Conservation (phyloP, 1,140 invertebrate genomes). For the Drosophila miranda region DNA sequence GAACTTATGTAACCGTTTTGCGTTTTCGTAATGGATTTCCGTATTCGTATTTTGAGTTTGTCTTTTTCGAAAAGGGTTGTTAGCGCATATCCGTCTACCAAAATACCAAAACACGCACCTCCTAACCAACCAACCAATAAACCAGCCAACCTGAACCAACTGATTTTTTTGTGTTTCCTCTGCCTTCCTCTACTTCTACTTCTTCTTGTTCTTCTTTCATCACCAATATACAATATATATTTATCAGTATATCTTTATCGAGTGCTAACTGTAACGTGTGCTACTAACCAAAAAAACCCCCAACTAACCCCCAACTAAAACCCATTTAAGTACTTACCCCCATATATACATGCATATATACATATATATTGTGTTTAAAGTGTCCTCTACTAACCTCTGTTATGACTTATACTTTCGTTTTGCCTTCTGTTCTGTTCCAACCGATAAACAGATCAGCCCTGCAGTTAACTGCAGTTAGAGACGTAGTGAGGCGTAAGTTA, state of each 20-base stretch:
- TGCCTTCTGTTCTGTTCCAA: constrained; percentile 20
- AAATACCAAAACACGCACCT: constrained; percentile 41
- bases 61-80: constrained; percentile 55
- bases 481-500: constrained; percentile 41
- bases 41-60: constrained; percentile 45
- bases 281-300: constrained; percentile 61
- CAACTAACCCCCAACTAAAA: constrained; percentile 33
- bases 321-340: neutral
- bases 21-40: constrained; percentile 53
- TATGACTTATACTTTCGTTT: constrained; percentile 67
- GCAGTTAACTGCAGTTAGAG: constrained; percentile 34
- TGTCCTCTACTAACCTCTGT: constrained; percentile 75
- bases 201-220: constrained; percentile 19
- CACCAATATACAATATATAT: constrained; percentile 40
- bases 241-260: constrained; percentile 58
- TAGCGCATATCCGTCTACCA: constrained; percentile 43
- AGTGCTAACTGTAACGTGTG: constrained; percentile 76
- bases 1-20: constrained; percentile 43
- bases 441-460: constrained; percentile 40
- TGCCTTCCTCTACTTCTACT: constrained; percentile 35
- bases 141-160: constrained; percentile 10
- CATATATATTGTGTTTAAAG: constrained; percentile 70
- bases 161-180: constrained; percentile 38
- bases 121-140: neutral
- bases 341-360: constrained; percentile 49